Conservation (phyloP, 53 echinoderm and acorn worm species). For the Holothuria scabra region DNA sequence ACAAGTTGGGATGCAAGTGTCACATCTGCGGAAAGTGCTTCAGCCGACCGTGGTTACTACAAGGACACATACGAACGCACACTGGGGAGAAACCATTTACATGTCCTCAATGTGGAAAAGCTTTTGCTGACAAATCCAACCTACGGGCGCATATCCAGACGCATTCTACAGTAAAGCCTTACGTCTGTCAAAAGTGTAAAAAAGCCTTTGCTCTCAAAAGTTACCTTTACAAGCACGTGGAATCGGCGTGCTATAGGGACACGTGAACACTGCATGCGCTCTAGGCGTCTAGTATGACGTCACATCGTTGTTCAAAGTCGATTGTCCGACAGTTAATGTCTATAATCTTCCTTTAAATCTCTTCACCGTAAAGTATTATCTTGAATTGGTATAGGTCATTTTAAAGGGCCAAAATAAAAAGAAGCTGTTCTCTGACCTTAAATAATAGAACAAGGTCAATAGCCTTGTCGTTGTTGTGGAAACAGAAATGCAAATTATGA, state of each 20-base stretch:
- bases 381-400: too few relatives aligned
- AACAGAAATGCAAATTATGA: too few relatives aligned
- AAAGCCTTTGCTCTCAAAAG: constrained; percentile 97
- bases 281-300: neutral
- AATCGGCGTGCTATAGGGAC: constrained; percentile 87
- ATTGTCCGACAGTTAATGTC: too few relatives aligned
- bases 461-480: too few relatives aligned
- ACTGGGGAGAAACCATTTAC: constrained; percentile 96
- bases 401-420: too few relatives aligned
- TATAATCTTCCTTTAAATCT: too few relatives aligned
- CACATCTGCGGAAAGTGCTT: constrained; percentile 98
- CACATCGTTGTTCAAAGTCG: too few relatives aligned
- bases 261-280: constrained; percentile 19
- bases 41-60: constrained; percentile 95
- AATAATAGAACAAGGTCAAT: too few relatives aligned
- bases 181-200: constrained; percentile 90
- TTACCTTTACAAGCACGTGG: constrained; percentile 99
- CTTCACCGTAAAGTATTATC: too few relatives aligned
- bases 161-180: constrained; percentile 95
- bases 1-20: constrained; percentile 97
- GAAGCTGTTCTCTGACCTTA: too few relatives aligned
- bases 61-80: constrained; percentile 99
- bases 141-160: constrained; percentile 97
- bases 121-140: constrained; percentile 99
- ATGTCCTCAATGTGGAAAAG: constrained; percentile 93